phyloP scores from a whole-genome alignment of 2,888 invertebrate species.

The Kuschelorhynchus macadamiae region DNA sequence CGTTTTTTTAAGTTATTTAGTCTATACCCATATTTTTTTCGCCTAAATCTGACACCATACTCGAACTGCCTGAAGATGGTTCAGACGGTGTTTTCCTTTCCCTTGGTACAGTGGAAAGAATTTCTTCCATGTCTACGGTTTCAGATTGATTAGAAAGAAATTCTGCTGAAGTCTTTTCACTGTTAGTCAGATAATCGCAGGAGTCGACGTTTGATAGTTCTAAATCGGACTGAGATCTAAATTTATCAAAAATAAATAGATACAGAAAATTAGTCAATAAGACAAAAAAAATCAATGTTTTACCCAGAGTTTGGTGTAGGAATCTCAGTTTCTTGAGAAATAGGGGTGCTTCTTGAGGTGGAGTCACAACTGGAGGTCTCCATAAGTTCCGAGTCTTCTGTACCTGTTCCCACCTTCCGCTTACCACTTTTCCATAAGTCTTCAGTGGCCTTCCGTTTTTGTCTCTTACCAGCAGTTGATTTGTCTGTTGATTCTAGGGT shows the following conservation, averaged over 20 bases:
- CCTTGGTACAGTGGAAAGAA: slow-evolving; percentile 59
- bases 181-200: slow-evolving; percentile 71
- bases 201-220: slow-evolving; percentile 77
- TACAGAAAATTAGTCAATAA: not conserved
- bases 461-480: slow-evolving; percentile 47
- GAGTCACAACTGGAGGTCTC: slow-evolving; percentile 78
- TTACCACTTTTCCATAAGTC: slow-evolving; percentile 60
- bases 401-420: slow-evolving; percentile 75
- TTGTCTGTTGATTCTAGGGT: slow-evolving; percentile 40
- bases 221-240: slow-evolving; percentile 73
- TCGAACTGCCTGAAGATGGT: slow-evolving; percentile 30
- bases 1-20: not conserved
- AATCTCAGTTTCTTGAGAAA: slow-evolving; percentile 69
- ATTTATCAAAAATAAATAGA: slow-evolving; percentile 2
- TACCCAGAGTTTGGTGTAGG: slow-evolving; percentile 71
- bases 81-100: slow-evolving; percentile 71
- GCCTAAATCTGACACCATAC: slow-evolving; percentile 66
- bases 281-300: not conserved
- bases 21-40: slow-evolving; percentile 68
- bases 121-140: slow-evolving; percentile 73
- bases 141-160: slow-evolving; percentile 75
- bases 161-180: slow-evolving; percentile 71
- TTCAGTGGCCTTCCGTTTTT: slow-evolving; percentile 58
- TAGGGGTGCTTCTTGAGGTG: slow-evolving; percentile 73
- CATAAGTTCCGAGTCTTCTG: slow-evolving; percentile 72